phyloP scores from a whole-genome alignment of 2,888 invertebrate species.

The Drosophila recens region DNA sequence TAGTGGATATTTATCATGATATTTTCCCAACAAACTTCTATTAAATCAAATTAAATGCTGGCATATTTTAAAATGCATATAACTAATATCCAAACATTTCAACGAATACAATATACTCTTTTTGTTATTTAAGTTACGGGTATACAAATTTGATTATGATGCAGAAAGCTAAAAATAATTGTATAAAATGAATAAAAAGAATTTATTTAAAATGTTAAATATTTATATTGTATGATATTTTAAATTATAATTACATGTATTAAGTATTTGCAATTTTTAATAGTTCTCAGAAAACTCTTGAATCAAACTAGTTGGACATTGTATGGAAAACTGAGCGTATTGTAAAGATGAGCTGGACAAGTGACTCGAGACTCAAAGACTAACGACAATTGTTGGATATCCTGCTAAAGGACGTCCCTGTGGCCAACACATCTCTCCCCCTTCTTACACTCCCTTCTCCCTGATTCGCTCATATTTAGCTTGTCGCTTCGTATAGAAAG shows the following conservation, averaged over 20 bases:
- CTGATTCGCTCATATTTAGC: slow-evolving; percentile 76
- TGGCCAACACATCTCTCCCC: not conserved
- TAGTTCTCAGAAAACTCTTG: not conserved
- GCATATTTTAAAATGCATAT: no score
- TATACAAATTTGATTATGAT: no score
- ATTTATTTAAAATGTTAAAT: no score
- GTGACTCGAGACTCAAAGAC: slow-evolving; percentile 61
- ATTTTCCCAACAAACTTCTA: no score
- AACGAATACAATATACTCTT: no score
- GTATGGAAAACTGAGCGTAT: slow-evolving; percentile 34
- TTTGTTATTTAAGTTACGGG: no score
- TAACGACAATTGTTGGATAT: slow-evolving; percentile 77
- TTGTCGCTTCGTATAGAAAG: slow-evolving; percentile 82
- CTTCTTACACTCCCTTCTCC: not conserved
- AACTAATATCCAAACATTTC: no score
- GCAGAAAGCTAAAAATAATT: no score
- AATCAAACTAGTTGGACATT: not conserved
- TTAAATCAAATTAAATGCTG: no score
- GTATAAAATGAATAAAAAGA: no score
- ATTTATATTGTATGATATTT: no score
- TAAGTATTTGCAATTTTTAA: not conserved
- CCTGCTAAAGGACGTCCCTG: slow-evolving; percentile 67
- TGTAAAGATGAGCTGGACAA: slow-evolving; percentile 55
- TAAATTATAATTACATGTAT: not conserved
- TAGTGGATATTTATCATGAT: no score